Evolutionary conservation across 2,888 invertebrate genomes (phyloP).

Genomic region (Synergus laeviventris): DNA sequence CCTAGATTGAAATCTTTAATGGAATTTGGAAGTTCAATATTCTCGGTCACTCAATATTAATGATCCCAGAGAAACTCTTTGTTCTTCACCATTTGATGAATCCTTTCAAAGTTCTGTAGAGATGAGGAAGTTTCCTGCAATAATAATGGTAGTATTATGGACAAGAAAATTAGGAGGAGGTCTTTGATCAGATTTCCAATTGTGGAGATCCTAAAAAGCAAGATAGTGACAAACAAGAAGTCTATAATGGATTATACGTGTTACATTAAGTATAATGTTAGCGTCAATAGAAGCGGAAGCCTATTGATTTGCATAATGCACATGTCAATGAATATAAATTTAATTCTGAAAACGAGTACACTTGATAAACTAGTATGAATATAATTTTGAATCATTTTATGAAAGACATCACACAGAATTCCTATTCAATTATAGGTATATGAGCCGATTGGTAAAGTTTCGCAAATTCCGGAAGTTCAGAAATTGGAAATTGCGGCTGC

Average conservation of each 20-base stretch:
- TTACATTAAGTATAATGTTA: not conserved
- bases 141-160: slow-evolving; percentile 38
- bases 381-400: not conserved
- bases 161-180: not conserved
- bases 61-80: not conserved
- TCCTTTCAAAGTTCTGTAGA: not conserved
- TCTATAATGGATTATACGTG: not conserved
- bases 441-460: slow-evolving; percentile 51
- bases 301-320: not conserved
- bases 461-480: slow-evolving; percentile 34
- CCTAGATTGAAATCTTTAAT: too few relatives aligned
- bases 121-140: slow-evolving; percentile 40
- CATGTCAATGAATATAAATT: not conserved
- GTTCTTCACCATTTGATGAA: not conserved
- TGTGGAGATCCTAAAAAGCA: not conserved
- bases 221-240: not conserved
- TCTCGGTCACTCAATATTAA: not conserved
- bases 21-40: too few relatives aligned
- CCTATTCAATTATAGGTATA: slow-evolving; percentile 52
- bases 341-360: not conserved
- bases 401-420: slow-evolving; percentile 45
- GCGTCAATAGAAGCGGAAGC: not conserved
- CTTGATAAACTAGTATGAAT: not conserved
- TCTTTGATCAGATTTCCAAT: slow-evolving; percentile 6
- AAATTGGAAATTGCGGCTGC: slow-evolving; percentile 24